phyloP scores from a whole-genome alignment of 1,140 invertebrate genomes.

The Zaprionus gabonicus region DNA sequence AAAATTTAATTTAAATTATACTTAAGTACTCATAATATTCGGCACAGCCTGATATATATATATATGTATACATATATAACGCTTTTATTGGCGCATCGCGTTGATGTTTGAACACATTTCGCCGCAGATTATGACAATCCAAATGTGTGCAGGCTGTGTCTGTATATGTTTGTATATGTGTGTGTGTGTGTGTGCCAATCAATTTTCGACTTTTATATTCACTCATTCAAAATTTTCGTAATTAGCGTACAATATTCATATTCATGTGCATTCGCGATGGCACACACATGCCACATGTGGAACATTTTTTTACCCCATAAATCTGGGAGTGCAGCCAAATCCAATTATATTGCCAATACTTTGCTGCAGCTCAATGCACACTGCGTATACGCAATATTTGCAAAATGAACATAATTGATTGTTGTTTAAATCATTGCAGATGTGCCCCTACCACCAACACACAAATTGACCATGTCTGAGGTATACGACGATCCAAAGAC shows the following conservation, averaged over 20 bases:
- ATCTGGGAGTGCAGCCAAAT: conserved; percentile 60
- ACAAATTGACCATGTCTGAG: conserved; percentile 97
- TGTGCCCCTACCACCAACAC: conserved; percentile 98
- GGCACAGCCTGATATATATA: conserved; percentile 20
- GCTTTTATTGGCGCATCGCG: conserved; percentile 59
- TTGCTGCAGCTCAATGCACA: conserved; percentile 47
- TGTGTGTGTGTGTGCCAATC: conserved; percentile 69
- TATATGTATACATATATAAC: conserved; percentile 49
- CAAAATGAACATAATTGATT: conserved; percentile 3
- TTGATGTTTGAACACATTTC: conserved; percentile 57
- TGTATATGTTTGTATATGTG: conserved; percentile 11
- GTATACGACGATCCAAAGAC: conserved; percentile 96
- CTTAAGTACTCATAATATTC: conserved; percentile 51
- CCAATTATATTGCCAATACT: conserved; percentile 65
- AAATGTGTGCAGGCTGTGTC: conserved; percentile 43
- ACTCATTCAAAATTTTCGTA: conserved; percentile 73
- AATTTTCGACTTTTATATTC: conserved; percentile 81
- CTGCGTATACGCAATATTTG: conserved; percentile 25
- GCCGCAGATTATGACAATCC: conserved; percentile 65
- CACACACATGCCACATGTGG: conserved; percentile 32
- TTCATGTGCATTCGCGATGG: conserved; percentile 56
- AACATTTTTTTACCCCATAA: conserved; percentile 44
- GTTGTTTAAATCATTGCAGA: conserved; percentile 60
- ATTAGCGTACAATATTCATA: conserved; percentile 68
- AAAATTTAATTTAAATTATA: conserved; percentile 60